Base-by-base conservation (phyloP, 2,888 invertebrate species). In the Leptinotarsa tumamoca region DNA sequence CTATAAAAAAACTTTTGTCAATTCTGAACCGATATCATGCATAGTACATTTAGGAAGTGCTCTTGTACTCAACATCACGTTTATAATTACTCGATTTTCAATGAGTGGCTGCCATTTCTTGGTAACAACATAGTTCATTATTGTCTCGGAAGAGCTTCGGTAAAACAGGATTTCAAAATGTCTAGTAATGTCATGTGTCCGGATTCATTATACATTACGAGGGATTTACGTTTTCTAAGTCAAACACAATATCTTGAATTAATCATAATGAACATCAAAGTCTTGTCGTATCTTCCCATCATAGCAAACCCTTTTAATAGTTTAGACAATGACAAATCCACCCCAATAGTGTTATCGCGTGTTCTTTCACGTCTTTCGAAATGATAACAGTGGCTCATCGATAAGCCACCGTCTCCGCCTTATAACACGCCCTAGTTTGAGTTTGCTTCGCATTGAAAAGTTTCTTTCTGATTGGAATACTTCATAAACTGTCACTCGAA, bases 301-400 rank as follows among this genome's bases (percentile, higher is more conserved):
- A 17, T 17, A 4, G 7, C 3, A 54, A 54, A 54, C 18, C 3
- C 18, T 13, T 4, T 13, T 3, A 18, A 58, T 14, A 23, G 58
- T 21, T 27, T 14, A 15, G 23, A 23, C 58, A 58, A 27, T 15
- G 23, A 58, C 58, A 58, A 23, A 58, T 58, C 4, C 27, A 58
- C 58, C 58, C 4, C 58, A 23, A 23, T 43, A 23, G 27, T 58
- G 58, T 58, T 58, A 23, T 58, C 27, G 58, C 21, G 14, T 58
- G 58, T 58, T 23, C 58, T 58, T 27, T 58, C 58, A 58, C 23
- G 58, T 58, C 58, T 58, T 18, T 15, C 15, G 58, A 21, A 58
- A 58, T 58, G 27, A 58, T 58, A 58, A 23, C 54, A 14, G 58
- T 23, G 58, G 58, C 23, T 58, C 58, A 23, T 58, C 58, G 58